Percentiles rank a stretch among this genome's conserved stretches.
Conservation (phyloP, 2,888 invertebrate species). For the Eupeodes latifasciatus region DNA sequence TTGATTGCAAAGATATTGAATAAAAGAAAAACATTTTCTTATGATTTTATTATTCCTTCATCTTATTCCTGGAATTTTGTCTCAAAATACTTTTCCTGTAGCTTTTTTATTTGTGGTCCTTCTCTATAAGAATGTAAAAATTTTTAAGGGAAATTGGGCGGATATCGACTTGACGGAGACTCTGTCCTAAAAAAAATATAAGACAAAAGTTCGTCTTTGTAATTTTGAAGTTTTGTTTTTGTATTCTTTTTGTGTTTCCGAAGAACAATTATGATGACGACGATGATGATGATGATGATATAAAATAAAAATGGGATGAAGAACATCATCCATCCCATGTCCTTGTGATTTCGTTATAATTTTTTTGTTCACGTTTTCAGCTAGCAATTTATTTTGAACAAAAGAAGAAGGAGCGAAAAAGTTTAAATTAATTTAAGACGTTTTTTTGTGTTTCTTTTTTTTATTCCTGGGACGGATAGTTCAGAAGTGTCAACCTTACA, state of each 20-base stretch:
- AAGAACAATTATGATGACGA: conserved; percentile 66
- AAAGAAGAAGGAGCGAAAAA: conserved; percentile 51
- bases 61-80: background rate
- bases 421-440: conserved; percentile 60
- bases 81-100: background rate
- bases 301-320: conserved; percentile 38
- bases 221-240: conserved; percentile 21
- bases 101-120: background rate
- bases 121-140: conserved; percentile 48
- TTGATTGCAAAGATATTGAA: conserved; percentile 37
- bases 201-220: conserved; percentile 41
- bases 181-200: background rate
- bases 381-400: conserved; percentile 50
- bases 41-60: background rate
- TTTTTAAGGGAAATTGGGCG: conserved; percentile 71
- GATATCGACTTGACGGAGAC: conserved; percentile 66
- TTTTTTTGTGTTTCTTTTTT: conserved; percentile 27
- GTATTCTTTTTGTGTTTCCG: conserved; percentile 36
- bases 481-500: conserved; percentile 57
- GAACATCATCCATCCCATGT: conserved; percentile 22
- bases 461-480: conserved; percentile 1
- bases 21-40: conserved; percentile 1
- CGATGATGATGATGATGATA: conserved; percentile 51
- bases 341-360: conserved; percentile 12
- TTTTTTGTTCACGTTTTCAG: background rate